Base-by-base conservation (phyloP, 2,888 invertebrate genomes). In the Harpalus rubripes region DNA sequence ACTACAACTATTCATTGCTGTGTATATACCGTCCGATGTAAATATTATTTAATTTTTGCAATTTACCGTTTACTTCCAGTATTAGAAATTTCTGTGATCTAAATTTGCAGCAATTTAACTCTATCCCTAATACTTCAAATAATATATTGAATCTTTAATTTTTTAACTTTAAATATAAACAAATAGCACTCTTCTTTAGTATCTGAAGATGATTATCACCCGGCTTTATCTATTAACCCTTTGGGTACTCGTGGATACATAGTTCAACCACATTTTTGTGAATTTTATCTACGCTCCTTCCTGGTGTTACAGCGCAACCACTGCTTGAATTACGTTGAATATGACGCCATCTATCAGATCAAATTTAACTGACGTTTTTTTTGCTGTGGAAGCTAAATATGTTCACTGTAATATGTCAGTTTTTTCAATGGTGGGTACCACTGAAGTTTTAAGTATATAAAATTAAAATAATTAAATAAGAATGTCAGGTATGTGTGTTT, bases 391-490 rank as follows among this genome's bases (percentile, higher is more conserved):
- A 44, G 44, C n/a, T n/a, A n/a, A n/a, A n/a, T n/a, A n/a, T n/a
- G n/a, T n/a, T n/a, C n/a, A n/a, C n/a, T n/a, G n/a, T n/a, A n/a
- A n/a, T n/a, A n/a, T n/a, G n/a, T n/a, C n/a, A n/a, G n/a, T n/a
- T n/a, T n/a, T n/a, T n/a, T 44, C 44, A 44, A 44, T 44, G 8
- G 44, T 52, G 44, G 44, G 10, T 12, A 52, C 44, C 44, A 12
- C 44, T 52, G 44, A 8, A 52, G 44, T 52, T 52, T 52, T 52
- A 52, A 52, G 44, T 52, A 52, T 52, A 52, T 52, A 52, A 52
- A 52, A 52, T 52, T 52, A 52, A 52, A 52, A 52, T 52, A 52
- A 52, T 52, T 52, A 52, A 52, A 52, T 10, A 52, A 10, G 44
- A 52, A 52, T 52, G 44, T 52, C 44, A 52, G 44, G 44, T 52